Base-by-base conservation (phyloP, 2,797 vertebrate genomes). In the Helicolenus hilgendorfi region DNA sequence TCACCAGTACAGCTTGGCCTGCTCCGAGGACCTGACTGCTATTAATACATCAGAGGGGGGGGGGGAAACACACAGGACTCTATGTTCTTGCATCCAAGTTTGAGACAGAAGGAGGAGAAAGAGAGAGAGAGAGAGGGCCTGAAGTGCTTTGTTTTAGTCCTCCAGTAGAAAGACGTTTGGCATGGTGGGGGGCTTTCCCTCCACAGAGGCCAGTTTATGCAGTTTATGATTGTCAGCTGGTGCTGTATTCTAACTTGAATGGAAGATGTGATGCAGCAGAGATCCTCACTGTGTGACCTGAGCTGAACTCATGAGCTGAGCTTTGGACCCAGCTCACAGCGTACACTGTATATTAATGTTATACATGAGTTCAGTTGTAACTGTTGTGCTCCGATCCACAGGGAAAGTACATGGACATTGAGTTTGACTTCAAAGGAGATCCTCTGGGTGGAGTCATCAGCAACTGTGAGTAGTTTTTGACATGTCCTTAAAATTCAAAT, bases 321-420 rank as follows among this genome's bases (percentile, higher is more conserved):
- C 18, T 64, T 58, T 68, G 38, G 22, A 20, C 29, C 14, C 15
- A 15, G 18, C 24, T 70, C 9, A n/a, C 24, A 11, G 2, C 18
- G 4, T 18, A 7, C 2, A 13, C 35, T 36, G 26, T 53, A 15
- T 49, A 31, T 68, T 31, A 10, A 31, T 15, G 26, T 64, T 55
- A 2, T n/a, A 15, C 18, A 31, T 41, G 4, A 10, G 10, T 45
- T 65, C 20, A 45, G 18, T 20, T 56, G 7, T 89, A 64, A 94
- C 74, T 76, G 81, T 69, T 71, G 91, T 11, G 59, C 41, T 96
- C 92, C 77, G 84, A 91, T 98, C 90, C 59, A 67, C 96, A 99
- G 99, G 99, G 99, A 24, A 99, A 99, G 95, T 99, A 99, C 89
- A 99, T 99, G 99, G 99, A 99, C 95, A 99, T 99, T 24, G 99